phyloP scores from a whole-genome alignment of 1,140 invertebrate species.

The Ectropis grisescens region DNA sequence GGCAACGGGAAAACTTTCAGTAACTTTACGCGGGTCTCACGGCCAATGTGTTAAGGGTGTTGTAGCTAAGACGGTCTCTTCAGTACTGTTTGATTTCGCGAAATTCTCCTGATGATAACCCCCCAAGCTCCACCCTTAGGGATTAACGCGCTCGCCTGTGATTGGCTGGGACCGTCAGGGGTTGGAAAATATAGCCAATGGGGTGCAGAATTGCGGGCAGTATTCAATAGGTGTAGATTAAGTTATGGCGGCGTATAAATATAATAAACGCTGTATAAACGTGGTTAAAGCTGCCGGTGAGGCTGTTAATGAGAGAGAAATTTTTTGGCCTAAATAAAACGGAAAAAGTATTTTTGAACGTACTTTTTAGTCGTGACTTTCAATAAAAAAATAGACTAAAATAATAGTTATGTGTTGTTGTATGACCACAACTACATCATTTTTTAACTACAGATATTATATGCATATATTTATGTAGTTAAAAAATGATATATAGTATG shows the following conservation, averaged over 20 bases:
- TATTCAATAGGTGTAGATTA: conserved; percentile 66
- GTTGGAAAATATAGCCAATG: conserved; percentile 55
- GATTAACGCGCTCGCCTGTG: conserved; percentile 27
- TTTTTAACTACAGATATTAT: too few relatives aligned
- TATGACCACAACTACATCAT: too few relatives aligned
- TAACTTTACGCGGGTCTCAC: too few relatives aligned
- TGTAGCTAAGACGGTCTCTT: conserved; percentile 19
- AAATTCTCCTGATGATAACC: conserved; percentile 50
- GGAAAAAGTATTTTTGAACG: too few relatives aligned
- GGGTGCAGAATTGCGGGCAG: conserved; percentile 26
- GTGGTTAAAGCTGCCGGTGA: conserved; percentile 44
- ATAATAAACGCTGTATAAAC: conserved; percentile 60
- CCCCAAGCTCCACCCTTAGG: conserved; percentile 55
- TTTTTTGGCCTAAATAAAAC: too few relatives aligned
- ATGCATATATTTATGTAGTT: too few relatives aligned
- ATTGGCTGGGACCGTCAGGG: conserved; percentile 49
- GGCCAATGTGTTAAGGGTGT: too few relatives aligned
- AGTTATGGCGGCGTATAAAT: conserved; percentile 58
- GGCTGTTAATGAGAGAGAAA: conserved; percentile 43
- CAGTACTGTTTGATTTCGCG: conserved; percentile 43
- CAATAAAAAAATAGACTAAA: too few relatives aligned
- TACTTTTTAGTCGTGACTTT: too few relatives aligned
- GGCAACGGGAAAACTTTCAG: too few relatives aligned
- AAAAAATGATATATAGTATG: too few relatives aligned
- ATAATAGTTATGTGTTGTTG: too few relatives aligned